Conservation (phyloP, 2,113 vertebrate genomes). For the Atrichornis clamosus region DNA sequence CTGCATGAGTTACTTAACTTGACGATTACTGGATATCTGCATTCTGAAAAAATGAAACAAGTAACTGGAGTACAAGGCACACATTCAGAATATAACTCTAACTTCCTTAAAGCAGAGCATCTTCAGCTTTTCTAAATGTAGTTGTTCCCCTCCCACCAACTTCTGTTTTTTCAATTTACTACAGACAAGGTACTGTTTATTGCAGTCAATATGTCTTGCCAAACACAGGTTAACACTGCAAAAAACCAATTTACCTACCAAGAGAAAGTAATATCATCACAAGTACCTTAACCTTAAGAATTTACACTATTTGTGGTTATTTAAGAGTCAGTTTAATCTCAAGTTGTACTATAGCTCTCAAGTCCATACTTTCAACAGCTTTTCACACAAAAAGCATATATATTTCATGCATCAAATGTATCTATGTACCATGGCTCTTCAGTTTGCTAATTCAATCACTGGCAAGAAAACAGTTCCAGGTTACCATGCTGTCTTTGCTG, state of each 20-base stretch:
- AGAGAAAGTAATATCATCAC: background rate
- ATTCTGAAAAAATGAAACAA: background rate
- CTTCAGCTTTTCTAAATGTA: background rate
- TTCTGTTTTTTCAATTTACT: background rate
- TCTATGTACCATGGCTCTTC: too few relatives aligned
- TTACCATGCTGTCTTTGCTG: background rate
- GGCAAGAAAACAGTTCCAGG: background rate
- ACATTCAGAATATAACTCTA: background rate
- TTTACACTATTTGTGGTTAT: background rate
- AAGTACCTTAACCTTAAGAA: background rate
- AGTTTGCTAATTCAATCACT: background rate
- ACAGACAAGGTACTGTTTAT: background rate
- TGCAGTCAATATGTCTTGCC: background rate
- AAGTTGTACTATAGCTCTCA: background rate
- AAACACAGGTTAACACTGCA: background rate
- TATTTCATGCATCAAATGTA: background rate
- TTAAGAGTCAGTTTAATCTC: background rate
- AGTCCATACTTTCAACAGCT: background rate
- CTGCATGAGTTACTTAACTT: background rate
- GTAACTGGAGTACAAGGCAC: fast-evolving
- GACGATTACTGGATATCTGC: background rate
- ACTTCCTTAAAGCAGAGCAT: background rate
- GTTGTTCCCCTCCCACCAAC: background rate
- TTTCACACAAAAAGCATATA: background rate
- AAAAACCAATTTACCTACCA: background rate